Evolutionary conservation across 2,888 invertebrate species (phyloP), one percentile per base, ranked within the genome.

Genomic region (Xanthia togata): DNA sequence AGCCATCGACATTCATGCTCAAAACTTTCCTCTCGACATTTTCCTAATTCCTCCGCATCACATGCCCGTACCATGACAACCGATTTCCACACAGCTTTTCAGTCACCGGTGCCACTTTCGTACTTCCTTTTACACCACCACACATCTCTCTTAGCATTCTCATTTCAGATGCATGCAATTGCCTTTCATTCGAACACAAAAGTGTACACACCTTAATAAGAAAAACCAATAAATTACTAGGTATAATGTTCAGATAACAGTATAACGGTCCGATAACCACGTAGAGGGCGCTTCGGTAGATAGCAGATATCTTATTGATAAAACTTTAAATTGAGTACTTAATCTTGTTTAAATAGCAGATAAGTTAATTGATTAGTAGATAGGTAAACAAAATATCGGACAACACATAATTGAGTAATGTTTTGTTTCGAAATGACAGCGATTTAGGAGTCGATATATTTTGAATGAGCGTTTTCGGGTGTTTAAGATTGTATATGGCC

Each of bases 161-260:
- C 31, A 31, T 31, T 31, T 31, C 31, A 31, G 31, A 31, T 31
- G 31, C 31, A 31, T 31, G 2, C 31, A 31, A 31, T 31, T 31
- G 31, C 38, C 38, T 38, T 26, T 20, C 47, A 8, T 31, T 35
- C 38, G 6, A 59, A 17, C 11, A 76, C 65, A 62, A 76, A 47
- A 41, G 26, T 77, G 50, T 44, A 63, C 31, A 38, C 31, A 17
- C 67, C n/a, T 57, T 72, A 77, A 11, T 50, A 68, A 63, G 68
- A 44, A 73, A 69, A 59, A 44, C 44, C 38, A 73, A 65, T 78
- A 78, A 65, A 79, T 78, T 69, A 53, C n/a, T n/a, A n/a, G n/a
- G 73, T 79, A 35, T 69, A 41, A 78, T 69, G 69, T 59, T 20
- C 23, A 53, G 78, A 73, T 79, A 78, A 64, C 62, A 57, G 57